phyloP scores from a whole-genome alignment of 2,113 vertebrate genomes.

The Leptocoma aspasia region DNA sequence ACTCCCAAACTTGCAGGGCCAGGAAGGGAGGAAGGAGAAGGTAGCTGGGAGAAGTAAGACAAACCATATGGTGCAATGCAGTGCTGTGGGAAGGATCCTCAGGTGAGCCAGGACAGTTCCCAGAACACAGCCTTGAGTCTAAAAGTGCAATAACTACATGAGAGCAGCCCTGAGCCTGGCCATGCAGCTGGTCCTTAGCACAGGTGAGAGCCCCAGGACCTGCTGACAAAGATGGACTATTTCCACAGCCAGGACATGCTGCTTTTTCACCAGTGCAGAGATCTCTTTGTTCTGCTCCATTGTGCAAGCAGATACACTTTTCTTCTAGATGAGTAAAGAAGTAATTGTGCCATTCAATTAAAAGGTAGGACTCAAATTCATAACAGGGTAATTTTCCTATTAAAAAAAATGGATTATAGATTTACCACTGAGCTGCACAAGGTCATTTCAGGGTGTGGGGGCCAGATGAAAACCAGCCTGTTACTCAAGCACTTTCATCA shows the following conservation, averaged over 20 bases:
- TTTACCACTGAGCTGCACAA: not conserved
- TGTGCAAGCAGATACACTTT: not conserved
- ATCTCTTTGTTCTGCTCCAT: not conserved
- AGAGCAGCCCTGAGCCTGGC: not conserved
- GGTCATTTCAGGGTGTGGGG: not conserved
- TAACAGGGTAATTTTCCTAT: not conserved
- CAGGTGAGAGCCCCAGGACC: not conserved
- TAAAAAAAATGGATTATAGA: not conserved
- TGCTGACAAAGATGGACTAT: not conserved
- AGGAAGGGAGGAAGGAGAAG: not conserved
- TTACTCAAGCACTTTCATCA: not conserved
- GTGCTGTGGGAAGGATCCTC: not conserved
- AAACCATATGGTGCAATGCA: constrained; percentile 29
- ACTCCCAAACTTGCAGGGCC: not conserved
- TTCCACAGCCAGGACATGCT: not conserved
- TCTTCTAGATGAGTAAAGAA: not conserved
- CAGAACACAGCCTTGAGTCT: not conserved
- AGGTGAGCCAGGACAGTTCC: not conserved
- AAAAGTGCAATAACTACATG: not conserved
- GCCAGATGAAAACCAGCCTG: not conserved
- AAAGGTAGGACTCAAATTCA: not conserved
- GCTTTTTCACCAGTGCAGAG: not conserved
- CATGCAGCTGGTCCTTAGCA: not conserved
- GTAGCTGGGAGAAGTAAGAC: not conserved
- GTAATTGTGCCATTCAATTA: not conserved